These are phyloP conservation scores for Myotis planiceps DNA, from an alignment of 2,797 vertebrate species.

Conservation along the genomic window DNA sequence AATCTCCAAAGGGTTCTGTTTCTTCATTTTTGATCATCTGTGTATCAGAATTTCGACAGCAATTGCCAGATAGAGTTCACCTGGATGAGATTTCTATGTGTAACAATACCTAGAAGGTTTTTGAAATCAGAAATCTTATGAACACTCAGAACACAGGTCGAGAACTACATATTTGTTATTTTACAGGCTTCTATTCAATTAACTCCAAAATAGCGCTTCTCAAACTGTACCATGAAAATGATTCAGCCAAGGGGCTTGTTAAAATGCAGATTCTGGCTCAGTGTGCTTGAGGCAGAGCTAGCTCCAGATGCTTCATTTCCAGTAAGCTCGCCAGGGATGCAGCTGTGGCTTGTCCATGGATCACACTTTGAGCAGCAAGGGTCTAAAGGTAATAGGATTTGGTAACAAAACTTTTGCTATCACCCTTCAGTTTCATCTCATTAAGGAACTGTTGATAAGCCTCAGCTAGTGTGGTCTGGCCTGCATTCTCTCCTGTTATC, in stretches of 20 bases:
- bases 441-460: neutral
- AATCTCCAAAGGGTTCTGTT: neutral
- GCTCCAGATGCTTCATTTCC: neutral
- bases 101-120: neutral
- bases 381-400: neutral
- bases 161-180: neutral
- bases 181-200: neutral
- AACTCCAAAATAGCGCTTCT: neutral
- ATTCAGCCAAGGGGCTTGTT: neutral
- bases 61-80: neutral
- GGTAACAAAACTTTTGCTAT: neutral
- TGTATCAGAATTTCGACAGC: neutral
- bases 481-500: neutral
- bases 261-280: neutral
- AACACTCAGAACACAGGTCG: neutral
- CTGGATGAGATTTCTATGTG: neutral
- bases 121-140: neutral
- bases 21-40: neutral
- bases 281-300: neutral
- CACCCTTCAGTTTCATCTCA: neutral
- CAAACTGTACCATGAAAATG: accelerated
- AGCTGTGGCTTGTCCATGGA: neutral
- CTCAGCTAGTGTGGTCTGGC: neutral
- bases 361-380: neutral
- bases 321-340: neutral